These are phyloP conservation scores for Tachystola acroxantha DNA, from an alignment of 2,888 invertebrate species.

Conservation along the genomic window DNA sequence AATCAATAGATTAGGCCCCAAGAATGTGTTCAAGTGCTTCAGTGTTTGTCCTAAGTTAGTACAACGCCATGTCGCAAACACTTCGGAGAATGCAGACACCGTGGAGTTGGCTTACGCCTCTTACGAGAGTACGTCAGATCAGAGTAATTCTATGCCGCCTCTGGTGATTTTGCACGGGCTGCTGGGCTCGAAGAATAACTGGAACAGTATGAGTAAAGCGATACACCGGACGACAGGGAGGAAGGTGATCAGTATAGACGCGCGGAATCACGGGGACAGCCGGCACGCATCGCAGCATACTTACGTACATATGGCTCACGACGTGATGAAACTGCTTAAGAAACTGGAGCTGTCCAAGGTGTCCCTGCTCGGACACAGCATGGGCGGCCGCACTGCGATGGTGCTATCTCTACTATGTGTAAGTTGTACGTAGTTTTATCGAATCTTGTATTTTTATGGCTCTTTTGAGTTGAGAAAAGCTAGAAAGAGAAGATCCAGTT, in stretches of 20 bases:
- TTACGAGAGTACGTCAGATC: constrained; percentile 75
- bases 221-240: constrained; percentile 82
- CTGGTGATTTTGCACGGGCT: constrained; percentile 93
- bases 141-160: constrained; percentile 67
- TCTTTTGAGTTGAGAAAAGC: too few relatives aligned
- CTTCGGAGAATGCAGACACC: constrained; percentile 58
- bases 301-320: constrained; percentile 85
- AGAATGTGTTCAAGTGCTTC: constrained; percentile 26
- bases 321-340: constrained; percentile 78
- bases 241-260: constrained; percentile 91
- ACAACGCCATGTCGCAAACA: constrained; percentile 30
- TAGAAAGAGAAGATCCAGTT: not conserved
- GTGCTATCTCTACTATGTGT: constrained; percentile 83
- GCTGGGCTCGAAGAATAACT: constrained; percentile 95
- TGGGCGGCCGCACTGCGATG: constrained; percentile 97
- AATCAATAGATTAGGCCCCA: constrained; percentile 30
- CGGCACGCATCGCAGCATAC: constrained; percentile 86
- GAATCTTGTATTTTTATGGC: too few relatives aligned
- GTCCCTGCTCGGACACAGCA: constrained; percentile 92
- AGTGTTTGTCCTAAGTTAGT: constrained; percentile 26
- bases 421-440: constrained; percentile 52
- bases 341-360: constrained; percentile 81
- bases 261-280: constrained; percentile 97
- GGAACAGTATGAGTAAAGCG: constrained; percentile 91
- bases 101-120: constrained; percentile 83